Evolutionary conservation across 2,113 vertebrate species (phyloP).

Genomic region (Amblyopsis rosae): DNA sequence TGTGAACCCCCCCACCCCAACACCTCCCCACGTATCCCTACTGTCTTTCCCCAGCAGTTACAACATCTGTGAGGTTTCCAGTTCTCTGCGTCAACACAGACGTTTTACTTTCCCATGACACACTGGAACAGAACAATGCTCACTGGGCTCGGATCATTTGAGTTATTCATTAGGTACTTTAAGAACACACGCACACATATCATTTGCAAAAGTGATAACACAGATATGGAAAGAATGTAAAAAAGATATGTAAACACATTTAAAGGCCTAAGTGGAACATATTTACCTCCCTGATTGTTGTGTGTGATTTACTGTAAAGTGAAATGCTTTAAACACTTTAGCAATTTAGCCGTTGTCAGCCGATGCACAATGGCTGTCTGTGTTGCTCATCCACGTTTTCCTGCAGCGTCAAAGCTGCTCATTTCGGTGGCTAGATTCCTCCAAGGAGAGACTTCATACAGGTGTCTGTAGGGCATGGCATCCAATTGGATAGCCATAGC

Average conservation of each 20-base stretch:
- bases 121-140: neutral
- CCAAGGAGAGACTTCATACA: constrained; percentile 28
- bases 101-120: neutral
- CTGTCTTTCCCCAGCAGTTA: constrained; percentile 2
- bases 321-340: neutral
- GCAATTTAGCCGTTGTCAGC: neutral
- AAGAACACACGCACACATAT: neutral
- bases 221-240: too few species aligned
- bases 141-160: neutral
- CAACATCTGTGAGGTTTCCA: neutral
- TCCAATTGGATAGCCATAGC: constrained; percentile 36
- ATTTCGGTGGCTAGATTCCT: constrained; percentile 27
- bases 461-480: constrained; percentile 31
- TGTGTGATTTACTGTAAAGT: neutral
- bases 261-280: neutral
- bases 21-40: constrained; percentile 40
- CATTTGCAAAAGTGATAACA: too few species aligned
- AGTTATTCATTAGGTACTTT: neutral
- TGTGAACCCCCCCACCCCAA: constrained; percentile 51
- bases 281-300: neutral
- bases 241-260: neutral
- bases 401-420: neutral
- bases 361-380: constrained; percentile 10
- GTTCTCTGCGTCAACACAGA: neutral
- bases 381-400: neutral